These are phyloP conservation scores for Diglossa brunneiventris DNA, from an alignment of 2,113 vertebrate genomes.

Conservation along the genomic window DNA sequence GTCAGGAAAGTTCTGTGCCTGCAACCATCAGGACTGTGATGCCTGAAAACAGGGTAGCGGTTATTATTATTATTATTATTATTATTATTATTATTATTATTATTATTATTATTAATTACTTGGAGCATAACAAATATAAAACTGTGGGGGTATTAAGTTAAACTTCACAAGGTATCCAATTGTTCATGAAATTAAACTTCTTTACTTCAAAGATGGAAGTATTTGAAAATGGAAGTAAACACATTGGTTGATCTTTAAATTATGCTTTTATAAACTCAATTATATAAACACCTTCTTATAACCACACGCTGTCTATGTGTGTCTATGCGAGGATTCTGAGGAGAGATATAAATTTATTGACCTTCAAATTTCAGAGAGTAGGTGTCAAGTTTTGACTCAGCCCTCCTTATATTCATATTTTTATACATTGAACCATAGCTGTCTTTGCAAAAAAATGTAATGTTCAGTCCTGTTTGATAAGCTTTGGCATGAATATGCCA, in stretches of 20 bases:
- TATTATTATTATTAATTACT: not conserved
- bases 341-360: not conserved
- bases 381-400: not conserved
- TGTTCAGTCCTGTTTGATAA: not conserved
- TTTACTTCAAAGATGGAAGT: not conserved
- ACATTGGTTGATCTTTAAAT: not conserved
- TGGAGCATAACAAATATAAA: not conserved
- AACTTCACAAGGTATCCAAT: not conserved
- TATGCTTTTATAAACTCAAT: not conserved
- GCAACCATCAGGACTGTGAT: not conserved
- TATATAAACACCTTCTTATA: not conserved
- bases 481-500: not conserved
- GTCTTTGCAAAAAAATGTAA: not conserved
- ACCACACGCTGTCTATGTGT: not conserved
- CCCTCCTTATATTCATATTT: not conserved
- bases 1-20: not conserved
- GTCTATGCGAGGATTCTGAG: not conserved
- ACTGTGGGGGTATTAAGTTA: not conserved
- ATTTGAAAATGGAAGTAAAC: not conserved
- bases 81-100: no score
- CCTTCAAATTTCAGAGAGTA: not conserved
- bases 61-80: not conserved
- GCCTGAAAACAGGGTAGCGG: not conserved
- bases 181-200: not conserved
- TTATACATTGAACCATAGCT: not conserved